Conservation (phyloP, 2,888 invertebrate genomes). For the Microctonus hyperodae region DNA sequence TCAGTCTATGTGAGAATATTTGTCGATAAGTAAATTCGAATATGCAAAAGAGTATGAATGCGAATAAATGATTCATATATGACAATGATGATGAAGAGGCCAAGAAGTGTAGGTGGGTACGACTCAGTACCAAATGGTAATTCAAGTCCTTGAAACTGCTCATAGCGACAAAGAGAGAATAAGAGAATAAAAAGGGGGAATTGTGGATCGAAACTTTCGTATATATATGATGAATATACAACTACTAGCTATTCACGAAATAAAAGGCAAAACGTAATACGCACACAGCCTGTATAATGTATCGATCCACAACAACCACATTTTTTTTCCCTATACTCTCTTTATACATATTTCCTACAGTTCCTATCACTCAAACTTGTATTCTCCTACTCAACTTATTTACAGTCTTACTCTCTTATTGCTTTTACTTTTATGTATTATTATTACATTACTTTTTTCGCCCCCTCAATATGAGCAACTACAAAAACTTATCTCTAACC, state of each 20-base stretch:
- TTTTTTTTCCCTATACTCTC: conserved; percentile 13
- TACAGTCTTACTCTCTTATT: conserved; percentile 5
- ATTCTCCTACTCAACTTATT: too few relatives aligned
- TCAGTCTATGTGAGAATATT: background rate
- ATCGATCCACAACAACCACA: conserved; percentile 28
- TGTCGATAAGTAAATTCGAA: background rate
- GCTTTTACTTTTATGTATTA: conserved; percentile 3
- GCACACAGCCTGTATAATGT: conserved; percentile 11
- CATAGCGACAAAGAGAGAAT: background rate
- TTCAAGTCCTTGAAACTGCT: background rate
- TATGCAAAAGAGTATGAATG: background rate
- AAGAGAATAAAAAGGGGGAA: background rate
- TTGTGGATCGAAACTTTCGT: background rate
- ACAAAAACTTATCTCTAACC: background rate
- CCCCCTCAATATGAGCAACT: background rate
- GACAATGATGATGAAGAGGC: background rate
- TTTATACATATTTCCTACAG: conserved; percentile 5
- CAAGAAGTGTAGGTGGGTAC: background rate
- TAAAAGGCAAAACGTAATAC: conserved; percentile 17
- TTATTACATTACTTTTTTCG: background rate
- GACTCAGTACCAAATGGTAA: background rate
- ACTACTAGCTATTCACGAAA: conserved; percentile 20
- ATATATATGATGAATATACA: background rate
- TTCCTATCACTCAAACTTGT: conserved; percentile 13
- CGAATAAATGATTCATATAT: background rate